Evolutionary conservation across 30 jellyfish, hydroid and myxozoan genomes (phyloP).

Genomic region (Clytia hemisphaerica): DNA sequence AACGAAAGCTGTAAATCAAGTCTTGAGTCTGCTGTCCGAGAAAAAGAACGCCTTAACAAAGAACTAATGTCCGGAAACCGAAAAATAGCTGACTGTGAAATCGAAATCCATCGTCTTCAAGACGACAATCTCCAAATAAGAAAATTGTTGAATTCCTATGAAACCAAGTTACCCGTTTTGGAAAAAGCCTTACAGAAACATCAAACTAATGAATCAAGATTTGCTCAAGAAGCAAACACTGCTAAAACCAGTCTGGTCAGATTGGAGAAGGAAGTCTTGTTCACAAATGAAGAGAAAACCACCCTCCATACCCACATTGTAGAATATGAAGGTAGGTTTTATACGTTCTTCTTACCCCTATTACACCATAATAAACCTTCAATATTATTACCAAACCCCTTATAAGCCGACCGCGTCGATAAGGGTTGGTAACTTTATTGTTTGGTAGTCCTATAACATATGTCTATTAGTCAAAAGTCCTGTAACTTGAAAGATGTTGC

Average conservation of each 20-base stretch:
- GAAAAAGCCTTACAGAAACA: conserved; percentile 66
- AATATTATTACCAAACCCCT: too few species aligned
- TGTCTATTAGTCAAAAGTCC: too few species aligned
- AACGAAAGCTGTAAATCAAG: conserved; percentile 54
- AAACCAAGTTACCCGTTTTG: conserved; percentile 52
- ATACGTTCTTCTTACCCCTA: too few species aligned
- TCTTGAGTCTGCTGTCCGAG: conserved; percentile 65
- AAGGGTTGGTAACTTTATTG: too few species aligned
- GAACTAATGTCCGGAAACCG: conserved; percentile 59
- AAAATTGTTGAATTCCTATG: conserved; percentile 54
- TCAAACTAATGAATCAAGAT: conserved; percentile 50
- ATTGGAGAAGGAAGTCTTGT: conserved; percentile 70
- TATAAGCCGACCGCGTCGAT: too few species aligned
- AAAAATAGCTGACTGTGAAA: conserved; percentile 66
- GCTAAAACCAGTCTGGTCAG: conserved; percentile 42
- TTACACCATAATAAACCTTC: too few species aligned
- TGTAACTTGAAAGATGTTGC: too few species aligned
- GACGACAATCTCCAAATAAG: conserved; percentile 61
- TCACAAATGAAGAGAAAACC: conserved; percentile 54
- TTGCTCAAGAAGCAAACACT: conserved; percentile 58
- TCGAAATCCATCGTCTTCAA: conserved; percentile 63
- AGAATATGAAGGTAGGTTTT: conserved; percentile 22
- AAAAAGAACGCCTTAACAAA: conserved; percentile 72
- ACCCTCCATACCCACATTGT: conserved; percentile 31
- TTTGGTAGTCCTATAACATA: too few species aligned